phyloP scores from a whole-genome alignment of 2,888 invertebrate genomes.

The Biston stratarius region DNA sequence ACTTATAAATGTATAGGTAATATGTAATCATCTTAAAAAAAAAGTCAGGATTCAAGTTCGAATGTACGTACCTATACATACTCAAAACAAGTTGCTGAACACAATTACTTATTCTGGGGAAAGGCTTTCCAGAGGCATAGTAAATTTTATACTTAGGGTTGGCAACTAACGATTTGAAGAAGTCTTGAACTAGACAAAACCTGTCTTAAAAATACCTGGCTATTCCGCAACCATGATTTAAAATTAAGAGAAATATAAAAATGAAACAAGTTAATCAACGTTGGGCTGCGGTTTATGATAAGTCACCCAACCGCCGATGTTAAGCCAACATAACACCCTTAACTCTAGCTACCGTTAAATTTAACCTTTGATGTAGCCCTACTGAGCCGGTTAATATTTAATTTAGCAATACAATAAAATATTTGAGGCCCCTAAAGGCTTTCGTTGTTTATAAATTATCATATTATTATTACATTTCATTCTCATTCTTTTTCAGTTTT shows the following conservation, averaged over 20 bases:
- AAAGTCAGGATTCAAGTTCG: too few species aligned
- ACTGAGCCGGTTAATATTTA: constrained; percentile 15
- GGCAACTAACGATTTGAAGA: too few species aligned
- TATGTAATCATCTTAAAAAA: too few species aligned
- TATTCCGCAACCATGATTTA: background rate
- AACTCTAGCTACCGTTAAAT: constrained; percentile 21
- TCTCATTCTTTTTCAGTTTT: too few species aligned
- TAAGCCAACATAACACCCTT: constrained; percentile 30
- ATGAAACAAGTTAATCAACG: constrained; percentile 12
- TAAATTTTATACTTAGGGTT: too few species aligned
- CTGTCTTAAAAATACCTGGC: background rate
- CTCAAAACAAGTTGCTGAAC: background rate
- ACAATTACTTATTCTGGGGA: too few species aligned
- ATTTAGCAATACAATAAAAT: constrained; percentile 17
- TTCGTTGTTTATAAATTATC: background rate
- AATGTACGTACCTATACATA: background rate
- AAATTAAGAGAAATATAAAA: constrained; percentile 1
- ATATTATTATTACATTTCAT: background rate
- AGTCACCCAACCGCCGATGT: constrained; percentile 22
- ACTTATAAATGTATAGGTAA: too few species aligned
- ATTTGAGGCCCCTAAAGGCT: constrained; percentile 1
- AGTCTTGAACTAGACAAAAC: background rate
- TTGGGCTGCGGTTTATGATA: constrained; percentile 22
- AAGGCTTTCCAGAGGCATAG: too few species aligned
- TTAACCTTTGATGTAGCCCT: constrained; percentile 21